Evolutionary conservation across 2,888 invertebrate genomes (phyloP).

Genomic region (Agrypnus murinus): DNA sequence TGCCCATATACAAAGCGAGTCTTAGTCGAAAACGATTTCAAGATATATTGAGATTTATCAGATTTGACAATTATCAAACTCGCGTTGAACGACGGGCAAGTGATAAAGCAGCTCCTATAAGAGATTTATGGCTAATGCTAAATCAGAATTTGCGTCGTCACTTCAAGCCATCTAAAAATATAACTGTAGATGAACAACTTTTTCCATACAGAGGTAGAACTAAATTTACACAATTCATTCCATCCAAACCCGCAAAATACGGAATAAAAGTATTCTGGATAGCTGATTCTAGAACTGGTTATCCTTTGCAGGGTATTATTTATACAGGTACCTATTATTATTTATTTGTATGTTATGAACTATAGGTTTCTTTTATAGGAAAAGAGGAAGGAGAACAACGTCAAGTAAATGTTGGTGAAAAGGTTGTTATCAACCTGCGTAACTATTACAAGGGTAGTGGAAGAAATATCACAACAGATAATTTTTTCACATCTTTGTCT

Average conservation of each 20-base stretch:
- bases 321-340: conserved; percentile 20
- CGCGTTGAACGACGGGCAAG: conserved; percentile 26
- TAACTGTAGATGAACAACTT: conserved; percentile 33
- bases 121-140: conserved; percentile 34
- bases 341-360: conserved; percentile 15
- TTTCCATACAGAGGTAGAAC: no score
- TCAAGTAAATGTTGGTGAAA: conserved; percentile 10
- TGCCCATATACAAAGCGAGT: conserved; percentile 34
- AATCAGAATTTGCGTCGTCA: conserved; percentile 32
- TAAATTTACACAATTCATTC: not conserved
- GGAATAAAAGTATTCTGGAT: conserved; percentile 26
- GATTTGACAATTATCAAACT: conserved; percentile 36
- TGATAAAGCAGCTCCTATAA: conserved; percentile 40
- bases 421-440: conserved; percentile 6
- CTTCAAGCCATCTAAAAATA: conserved; percentile 4
- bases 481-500: conserved; percentile 28
- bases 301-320: conserved; percentile 24
- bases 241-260: conserved; percentile 27
- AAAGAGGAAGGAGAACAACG: no score
- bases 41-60: conserved; percentile 29
- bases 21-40: conserved; percentile 35
- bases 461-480: conserved; percentile 38
- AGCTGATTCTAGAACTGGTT: conserved; percentile 25
- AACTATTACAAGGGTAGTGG: conserved; percentile 13
- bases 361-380: conserved; percentile 52